Evolutionary conservation across 2,888 invertebrate species (phyloP).

Genomic region (Caenorhabditis uteleia): DNA sequence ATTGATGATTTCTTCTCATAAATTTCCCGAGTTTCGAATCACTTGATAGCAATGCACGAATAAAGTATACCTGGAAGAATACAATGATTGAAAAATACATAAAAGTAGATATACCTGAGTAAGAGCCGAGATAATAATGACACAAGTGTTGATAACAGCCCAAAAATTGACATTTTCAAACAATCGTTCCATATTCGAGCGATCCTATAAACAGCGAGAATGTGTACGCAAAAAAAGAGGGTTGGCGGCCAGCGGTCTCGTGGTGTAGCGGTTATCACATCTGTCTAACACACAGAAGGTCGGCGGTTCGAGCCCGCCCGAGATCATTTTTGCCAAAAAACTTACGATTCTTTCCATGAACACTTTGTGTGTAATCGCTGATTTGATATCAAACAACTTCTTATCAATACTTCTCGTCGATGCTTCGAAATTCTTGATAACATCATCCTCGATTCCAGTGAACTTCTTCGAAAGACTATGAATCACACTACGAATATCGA

Average conservation of each 20-base stretch:
- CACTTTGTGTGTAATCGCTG: constrained; percentile 18
- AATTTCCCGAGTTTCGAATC: not conserved
- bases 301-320: constrained; percentile 49
- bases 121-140: too few relatives aligned
- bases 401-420: constrained; percentile 16
- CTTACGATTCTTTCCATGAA: constrained; percentile 28
- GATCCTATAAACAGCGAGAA: too few relatives aligned
- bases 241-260: too few relatives aligned
- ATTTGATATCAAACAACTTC: constrained; percentile 15
- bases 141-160: too few relatives aligned
- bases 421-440: constrained; percentile 13
- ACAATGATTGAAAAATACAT: too few relatives aligned
- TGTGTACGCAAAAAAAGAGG: too few relatives aligned
- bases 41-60: not conserved
- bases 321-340: constrained; percentile 36
- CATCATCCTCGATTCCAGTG: too few relatives aligned
- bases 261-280: constrained; percentile 50
- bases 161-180: too few relatives aligned
- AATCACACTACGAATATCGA: too few relatives aligned
- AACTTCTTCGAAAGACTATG: too few relatives aligned
- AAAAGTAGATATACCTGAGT: too few relatives aligned
- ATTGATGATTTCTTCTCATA: not conserved
- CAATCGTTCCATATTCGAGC: too few relatives aligned
- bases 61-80: not conserved
- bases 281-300: constrained; percentile 51